Base-by-base conservation (phyloP, 2,888 invertebrate genomes). In the Abscondita cerata region DNA sequence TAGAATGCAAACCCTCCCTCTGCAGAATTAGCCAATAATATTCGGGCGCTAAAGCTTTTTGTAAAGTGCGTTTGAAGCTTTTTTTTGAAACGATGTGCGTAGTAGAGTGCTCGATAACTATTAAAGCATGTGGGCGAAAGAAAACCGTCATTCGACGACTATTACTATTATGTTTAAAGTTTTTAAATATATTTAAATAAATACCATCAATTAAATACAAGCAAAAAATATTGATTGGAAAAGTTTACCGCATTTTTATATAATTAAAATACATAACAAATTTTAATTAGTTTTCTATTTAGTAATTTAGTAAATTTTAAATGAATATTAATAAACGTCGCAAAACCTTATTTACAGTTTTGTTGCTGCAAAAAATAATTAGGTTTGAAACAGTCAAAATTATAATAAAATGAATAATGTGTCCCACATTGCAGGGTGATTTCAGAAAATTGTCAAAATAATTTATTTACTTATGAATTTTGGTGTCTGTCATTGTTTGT, bases 1-100 rank as follows among this genome's bases (percentile, higher is more conserved):
- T 64, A 64, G 59, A 57, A 57, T 53, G 57, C 57, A 58, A 58
- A 36, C 48, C 59, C 50, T 44, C 50, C 59, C 54, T 33, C 34
- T 19, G 46, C n/a, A n/a, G 48, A 59, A 52, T 59, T 59, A 59
- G 48, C 59, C 59, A 59, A 59, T 58, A 58, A 58, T 52, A 52
- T 58, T 51, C 44, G 34, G 16, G 52, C 36, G 34, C 15, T 36
- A 18, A 33, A 52, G 20, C 34, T 31, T 52, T 52, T 58, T 56
- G 36, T 31, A 18, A 58, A 52, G 33, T 58, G 46, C 46, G 58
- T 58, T 46, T 58, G 34, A 18, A 36, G 16, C 41, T 33, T 38
- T 57, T 38, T 44, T 48, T 48, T 12, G n/a, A 19, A 13, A 25
- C 48, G 48, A 25, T 9, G 33, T 31, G 44, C 44, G 44, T 44